Evolutionary conservation across 2,113 vertebrate species (phyloP).

Genomic region (Ptychochromis oligacanthus): DNA sequence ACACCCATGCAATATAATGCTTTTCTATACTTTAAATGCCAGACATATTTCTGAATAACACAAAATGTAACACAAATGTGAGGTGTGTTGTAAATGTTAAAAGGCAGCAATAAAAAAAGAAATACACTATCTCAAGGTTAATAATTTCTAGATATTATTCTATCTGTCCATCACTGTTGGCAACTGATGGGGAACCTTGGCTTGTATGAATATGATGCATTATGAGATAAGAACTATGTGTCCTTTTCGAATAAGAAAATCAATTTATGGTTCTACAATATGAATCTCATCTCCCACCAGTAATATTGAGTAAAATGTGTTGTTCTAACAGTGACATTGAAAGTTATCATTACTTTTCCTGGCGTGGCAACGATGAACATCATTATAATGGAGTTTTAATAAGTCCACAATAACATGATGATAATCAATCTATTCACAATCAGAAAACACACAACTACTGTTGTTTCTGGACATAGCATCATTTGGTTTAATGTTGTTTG

Average conservation of each 20-base stretch:
- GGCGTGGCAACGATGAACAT: background rate
- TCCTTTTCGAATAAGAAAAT: background rate
- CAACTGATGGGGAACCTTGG: background rate
- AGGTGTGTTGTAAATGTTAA: background rate
- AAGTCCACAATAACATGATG: background rate
- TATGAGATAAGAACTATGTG: background rate
- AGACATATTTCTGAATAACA: background rate
- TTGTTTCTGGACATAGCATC: background rate
- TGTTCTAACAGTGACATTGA: background rate
- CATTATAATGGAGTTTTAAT: constrained; percentile 21
- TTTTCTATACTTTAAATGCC: background rate
- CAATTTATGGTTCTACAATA: background rate
- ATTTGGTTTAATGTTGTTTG: constrained; percentile 36
- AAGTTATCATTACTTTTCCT: constrained; percentile 23
- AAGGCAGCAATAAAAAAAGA: background rate
- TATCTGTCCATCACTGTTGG: background rate
- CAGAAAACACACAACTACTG: background rate
- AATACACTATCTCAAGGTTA: background rate
- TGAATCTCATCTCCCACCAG: background rate
- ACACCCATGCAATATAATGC: background rate
- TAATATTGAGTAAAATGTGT: background rate
- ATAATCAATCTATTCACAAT: constrained; percentile 19
- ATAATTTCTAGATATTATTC: background rate
- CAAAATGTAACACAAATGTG: background rate
- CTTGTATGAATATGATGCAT: background rate